Base-by-base conservation (phyloP, 2,888 invertebrate species). In the Epistrophe eligans region DNA sequence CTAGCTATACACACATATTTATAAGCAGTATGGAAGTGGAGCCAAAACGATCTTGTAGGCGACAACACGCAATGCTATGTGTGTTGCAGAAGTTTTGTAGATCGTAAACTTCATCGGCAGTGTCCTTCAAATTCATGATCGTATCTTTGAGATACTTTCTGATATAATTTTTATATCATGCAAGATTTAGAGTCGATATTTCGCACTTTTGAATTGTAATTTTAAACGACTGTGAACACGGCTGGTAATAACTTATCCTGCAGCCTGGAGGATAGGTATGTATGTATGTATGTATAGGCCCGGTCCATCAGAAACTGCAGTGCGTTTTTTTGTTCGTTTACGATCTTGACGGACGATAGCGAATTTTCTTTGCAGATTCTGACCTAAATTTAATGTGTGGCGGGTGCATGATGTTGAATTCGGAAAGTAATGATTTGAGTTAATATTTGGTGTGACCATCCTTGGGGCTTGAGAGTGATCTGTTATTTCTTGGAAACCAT, bases 361-460 rank as follows among this genome's bases (percentile, higher is more conserved):
- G 64, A 0, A 2, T 45, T 62, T 48, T 73, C 52, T 72, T 55
- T 24, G 35, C 32, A 40, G 76, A 73, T 71, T 52, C 73, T 85
- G 85, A 85, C 85, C 82, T 70, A 85, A 57, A 67, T 85, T 73
- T 43, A 74, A 50, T 15, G 15, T 24, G 32, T 13, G 48, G 50
- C 38, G 60, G 15, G 4, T 43, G 48, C 40, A 57, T 64, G 76
- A 8, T 35, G 7, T 60, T 72, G 45, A 52, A 74, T 73, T 52
- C 70, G 40, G 66, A 70, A 60, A 58, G 58, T 83, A 79, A 82
- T 82, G 74, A 79, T 83, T 87, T 79, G 43, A 32, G 83, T 76
- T 82, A 87, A 83, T 87, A 87, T 79, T 83, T 87, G 66, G 87
- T 87, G 79, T 87, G 74, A 83, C 74, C 76, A 71, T 79, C 87